Conservation (phyloP, 2,888 invertebrate species). For the Hydroisotoma schaefferi region DNA sequence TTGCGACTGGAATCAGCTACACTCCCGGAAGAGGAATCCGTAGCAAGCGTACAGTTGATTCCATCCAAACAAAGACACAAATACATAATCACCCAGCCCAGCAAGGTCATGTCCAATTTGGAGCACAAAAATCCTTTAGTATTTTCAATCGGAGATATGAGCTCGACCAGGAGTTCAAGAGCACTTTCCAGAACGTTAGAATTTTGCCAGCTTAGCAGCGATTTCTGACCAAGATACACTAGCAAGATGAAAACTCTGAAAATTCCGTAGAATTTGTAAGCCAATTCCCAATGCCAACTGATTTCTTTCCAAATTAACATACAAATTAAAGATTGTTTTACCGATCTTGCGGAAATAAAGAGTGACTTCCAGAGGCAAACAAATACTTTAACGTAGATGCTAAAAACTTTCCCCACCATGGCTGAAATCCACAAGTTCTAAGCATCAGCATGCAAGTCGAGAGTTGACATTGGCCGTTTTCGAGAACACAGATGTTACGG, state of each 20-base stretch:
- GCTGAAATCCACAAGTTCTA: constrained; percentile 68
- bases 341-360: constrained; percentile 83
- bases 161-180: constrained; percentile 49
- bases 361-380: constrained; percentile 73
- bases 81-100: constrained; percentile 74
- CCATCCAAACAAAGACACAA: constrained; percentile 67
- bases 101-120: constrained; percentile 63
- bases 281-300: constrained; percentile 2
- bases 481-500: constrained; percentile 69
- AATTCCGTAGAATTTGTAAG: constrained; percentile 17
- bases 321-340: constrained; percentile 50
- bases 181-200: constrained; percentile 51
- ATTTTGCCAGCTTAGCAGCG: constrained; percentile 62
- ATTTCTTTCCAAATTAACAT: not conserved
- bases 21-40: constrained; percentile 10
- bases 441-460: constrained; percentile 74
- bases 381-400: constrained; percentile 74
- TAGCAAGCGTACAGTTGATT: constrained; percentile 36
- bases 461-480: constrained; percentile 73
- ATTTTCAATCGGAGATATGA: constrained; percentile 48
- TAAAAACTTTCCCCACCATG: constrained; percentile 90
- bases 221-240: constrained; percentile 81
- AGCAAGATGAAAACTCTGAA: constrained; percentile 77
- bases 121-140: constrained; percentile 53
- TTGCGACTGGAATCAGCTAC: constrained; percentile 7